A percentile compares a stretch with the other conserved stretches of the same genome.
These are phyloP conservation scores for Morpho helenor DNA, from an alignment of 2,888 invertebrate species.

Conservation along the genomic window DNA sequence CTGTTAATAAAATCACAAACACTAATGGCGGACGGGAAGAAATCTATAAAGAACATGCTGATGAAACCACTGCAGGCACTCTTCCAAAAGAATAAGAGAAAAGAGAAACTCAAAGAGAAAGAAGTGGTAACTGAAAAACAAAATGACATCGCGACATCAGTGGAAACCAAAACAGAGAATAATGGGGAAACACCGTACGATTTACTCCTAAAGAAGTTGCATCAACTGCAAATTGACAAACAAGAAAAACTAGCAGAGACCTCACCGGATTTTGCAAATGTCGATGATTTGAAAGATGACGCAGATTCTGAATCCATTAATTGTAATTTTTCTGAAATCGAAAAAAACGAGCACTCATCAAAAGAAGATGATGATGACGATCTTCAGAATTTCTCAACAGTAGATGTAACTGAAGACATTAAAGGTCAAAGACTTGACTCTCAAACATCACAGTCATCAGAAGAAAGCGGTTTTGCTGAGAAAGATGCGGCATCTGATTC, in stretches of 20 bases:
- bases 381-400: constrained; percentile 45
- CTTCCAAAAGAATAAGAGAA: constrained; percentile 33
- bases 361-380: constrained; percentile 39
- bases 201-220: constrained; percentile 11
- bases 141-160: constrained; percentile 17
- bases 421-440: constrained; percentile 43
- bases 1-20: constrained; percentile 33
- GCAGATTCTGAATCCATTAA: too few relatives aligned
- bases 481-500: constrained; percentile 25
- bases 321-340: constrained; percentile 22
- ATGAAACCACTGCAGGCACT: constrained; percentile 32
- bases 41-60: constrained; percentile 42
- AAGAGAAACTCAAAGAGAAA: constrained; percentile 31
- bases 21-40: constrained; percentile 53
- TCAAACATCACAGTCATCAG: constrained; percentile 44
- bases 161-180: constrained; percentile 21
- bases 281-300: too few relatives aligned
- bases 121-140: constrained; percentile 13
- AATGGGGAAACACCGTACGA: constrained; percentile 1
- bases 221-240: constrained; percentile 27
- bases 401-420: constrained; percentile 44
- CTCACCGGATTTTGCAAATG: too few relatives aligned
- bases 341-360: constrained; percentile 20
- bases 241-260: too few relatives aligned
- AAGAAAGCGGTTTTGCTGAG: constrained; percentile 61